A percentile compares a stretch with the other conserved stretches of the same genome.
Evolutionary conservation across 1,140 invertebrate species (phyloP).

Genomic region (Papilio polyxenes): DNA sequence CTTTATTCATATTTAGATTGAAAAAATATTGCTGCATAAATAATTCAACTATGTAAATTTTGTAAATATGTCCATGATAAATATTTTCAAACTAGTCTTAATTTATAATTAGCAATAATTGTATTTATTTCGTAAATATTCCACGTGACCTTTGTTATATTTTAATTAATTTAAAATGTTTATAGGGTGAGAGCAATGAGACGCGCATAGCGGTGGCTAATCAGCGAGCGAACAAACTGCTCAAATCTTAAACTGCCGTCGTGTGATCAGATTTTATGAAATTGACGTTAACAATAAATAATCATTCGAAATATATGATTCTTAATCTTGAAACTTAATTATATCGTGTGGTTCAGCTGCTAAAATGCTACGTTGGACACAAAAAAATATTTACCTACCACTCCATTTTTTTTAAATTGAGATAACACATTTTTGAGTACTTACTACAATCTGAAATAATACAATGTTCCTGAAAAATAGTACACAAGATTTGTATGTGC

Average conservation of each 20-base stretch:
- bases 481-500: neutral
- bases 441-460: too few relatives aligned
- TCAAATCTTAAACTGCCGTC: slow-evolving; percentile 83
- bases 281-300: slow-evolving; percentile 29
- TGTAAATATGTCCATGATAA: slow-evolving; percentile 17
- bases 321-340: too few relatives aligned
- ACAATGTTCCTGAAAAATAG: neutral
- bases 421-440: too few relatives aligned
- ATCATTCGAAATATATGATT: neutral
- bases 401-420: neutral
- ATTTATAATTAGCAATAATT: neutral
- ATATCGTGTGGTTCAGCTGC: too few relatives aligned
- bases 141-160: slow-evolving; percentile 4
- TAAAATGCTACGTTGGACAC: too few relatives aligned
- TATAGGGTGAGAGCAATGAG: slow-evolving; percentile 89
- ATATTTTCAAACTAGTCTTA: neutral
- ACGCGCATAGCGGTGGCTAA: slow-evolving; percentile 90
- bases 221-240: slow-evolving; percentile 89
- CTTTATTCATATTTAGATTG: too few relatives aligned
- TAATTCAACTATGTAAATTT: slow-evolving; percentile 1
- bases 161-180: slow-evolving; percentile 45
- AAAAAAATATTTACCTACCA: neutral
- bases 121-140: slow-evolving; percentile 22
- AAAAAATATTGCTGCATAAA: neutral
- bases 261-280: slow-evolving; percentile 21